phyloP scores from a whole-genome alignment of 2,797 vertebrate genomes.

The Poeciliopsis presidionis region DNA sequence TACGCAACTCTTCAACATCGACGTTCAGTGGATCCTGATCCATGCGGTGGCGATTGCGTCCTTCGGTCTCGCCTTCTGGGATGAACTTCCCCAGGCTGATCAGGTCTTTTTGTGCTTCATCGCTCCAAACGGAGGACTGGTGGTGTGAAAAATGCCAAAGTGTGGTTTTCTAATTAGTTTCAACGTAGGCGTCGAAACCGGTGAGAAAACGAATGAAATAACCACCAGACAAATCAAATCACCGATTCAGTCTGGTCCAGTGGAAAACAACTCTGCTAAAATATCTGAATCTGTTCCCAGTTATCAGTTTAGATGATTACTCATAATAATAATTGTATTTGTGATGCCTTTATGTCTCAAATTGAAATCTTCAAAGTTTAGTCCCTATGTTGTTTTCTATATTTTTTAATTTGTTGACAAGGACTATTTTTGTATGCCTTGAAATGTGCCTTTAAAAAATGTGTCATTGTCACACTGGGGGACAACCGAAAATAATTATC shows the following conservation, averaged over 20 bases:
- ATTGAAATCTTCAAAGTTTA: too few relatives aligned
- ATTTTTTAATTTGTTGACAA: too few relatives aligned
- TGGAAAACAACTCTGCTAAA: neutral
- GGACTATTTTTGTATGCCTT: too few relatives aligned
- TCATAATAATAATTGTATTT: too few relatives aligned
- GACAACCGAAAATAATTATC: too few relatives aligned
- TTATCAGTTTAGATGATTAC: neutral
- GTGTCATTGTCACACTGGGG: too few relatives aligned
- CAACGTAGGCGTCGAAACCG: neutral
- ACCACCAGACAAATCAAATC: neutral
- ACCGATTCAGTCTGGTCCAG: neutral
- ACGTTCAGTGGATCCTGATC: conserved; percentile 71
- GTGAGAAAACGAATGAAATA: neutral
- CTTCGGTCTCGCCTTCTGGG: neutral
- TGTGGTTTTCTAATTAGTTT: neutral
- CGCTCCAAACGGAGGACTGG: neutral
- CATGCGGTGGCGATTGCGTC: conserved; percentile 53
- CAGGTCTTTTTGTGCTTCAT: neutral
- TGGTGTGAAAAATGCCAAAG: neutral
- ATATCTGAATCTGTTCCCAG: neutral
- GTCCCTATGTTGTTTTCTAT: too few relatives aligned
- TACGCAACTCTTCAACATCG: conserved; percentile 74
- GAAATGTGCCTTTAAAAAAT: too few relatives aligned
- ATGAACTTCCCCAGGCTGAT: neutral
- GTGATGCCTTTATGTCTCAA: too few relatives aligned